phyloP scores from a whole-genome alignment of 2,797 vertebrate species.

The Falco novaeseelandiae region DNA sequence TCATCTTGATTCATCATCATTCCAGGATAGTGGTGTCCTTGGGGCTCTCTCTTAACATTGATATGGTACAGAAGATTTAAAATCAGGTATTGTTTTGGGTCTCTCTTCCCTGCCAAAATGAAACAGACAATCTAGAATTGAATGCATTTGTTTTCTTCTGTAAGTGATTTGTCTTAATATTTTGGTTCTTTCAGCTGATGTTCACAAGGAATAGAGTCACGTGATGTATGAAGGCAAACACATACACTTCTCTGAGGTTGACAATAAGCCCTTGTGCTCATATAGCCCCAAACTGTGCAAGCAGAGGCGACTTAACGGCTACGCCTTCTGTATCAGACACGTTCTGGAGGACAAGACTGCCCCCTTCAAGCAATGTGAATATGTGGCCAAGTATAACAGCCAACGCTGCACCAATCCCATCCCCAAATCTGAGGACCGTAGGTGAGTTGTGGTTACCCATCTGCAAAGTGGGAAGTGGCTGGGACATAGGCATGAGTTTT shows the following conservation, averaged over 20 bases:
- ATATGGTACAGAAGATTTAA: conserved; percentile 84
- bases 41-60: conserved; percentile 75
- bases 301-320: conserved; percentile 98
- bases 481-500: neutral
- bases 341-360: conserved; percentile 99
- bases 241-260: conserved; percentile 99
- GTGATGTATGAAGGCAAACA: conserved; percentile 99
- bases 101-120: conserved; percentile 24
- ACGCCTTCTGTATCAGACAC: conserved; percentile 99
- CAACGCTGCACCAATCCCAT: conserved; percentile 99
- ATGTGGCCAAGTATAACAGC: conserved; percentile 99
- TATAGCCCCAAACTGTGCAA: conserved; percentile 99
- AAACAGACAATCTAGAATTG: neutral
- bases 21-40: conserved; percentile 73
- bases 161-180: conserved; percentile 59
- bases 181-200: conserved; percentile 93
- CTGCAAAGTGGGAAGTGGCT: neutral
- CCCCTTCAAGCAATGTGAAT: conserved; percentile 99
- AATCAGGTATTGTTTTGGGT: conserved; percentile 78
- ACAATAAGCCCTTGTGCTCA: conserved; percentile 99
- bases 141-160: conserved; percentile 22
- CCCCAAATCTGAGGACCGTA: conserved; percentile 98
- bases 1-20: conserved; percentile 76
- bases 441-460: conserved; percentile 78
- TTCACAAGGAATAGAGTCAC: conserved; percentile 99